A percentile compares a stretch with the other conserved stretches of the same genome.
Conservation (phyloP, 2,888 invertebrate genomes). For the Hydriomena furcata region DNA sequence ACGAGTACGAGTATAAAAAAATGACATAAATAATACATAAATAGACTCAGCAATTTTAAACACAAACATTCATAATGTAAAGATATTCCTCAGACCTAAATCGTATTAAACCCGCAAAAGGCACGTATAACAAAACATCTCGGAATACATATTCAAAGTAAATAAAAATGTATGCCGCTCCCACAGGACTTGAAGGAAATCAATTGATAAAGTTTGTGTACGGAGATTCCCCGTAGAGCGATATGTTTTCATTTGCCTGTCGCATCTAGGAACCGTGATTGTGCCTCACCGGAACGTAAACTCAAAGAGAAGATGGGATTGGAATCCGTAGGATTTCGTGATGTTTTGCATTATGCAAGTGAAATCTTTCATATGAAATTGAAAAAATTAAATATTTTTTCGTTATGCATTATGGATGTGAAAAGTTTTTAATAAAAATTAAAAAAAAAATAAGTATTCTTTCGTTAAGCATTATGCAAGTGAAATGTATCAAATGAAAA, state of each 20-base stretch:
- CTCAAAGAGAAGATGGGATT: conserved; percentile 31
- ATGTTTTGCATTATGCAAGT: conserved; percentile 16
- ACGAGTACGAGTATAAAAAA: too few relatives aligned
- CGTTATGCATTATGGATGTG: too few relatives aligned
- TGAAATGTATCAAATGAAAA: too few relatives aligned
- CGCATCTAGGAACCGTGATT: conserved; percentile 52
- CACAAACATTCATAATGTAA: neutral
- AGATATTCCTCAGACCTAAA: conserved; percentile 3
- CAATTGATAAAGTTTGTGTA: conserved; percentile 66
- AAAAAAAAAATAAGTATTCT: too few relatives aligned
- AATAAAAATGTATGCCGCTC: conserved; percentile 48
- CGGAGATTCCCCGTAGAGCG: conserved; percentile 49
- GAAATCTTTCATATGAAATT: too few relatives aligned
- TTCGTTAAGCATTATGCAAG: too few relatives aligned
- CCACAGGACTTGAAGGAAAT: conserved; percentile 54
- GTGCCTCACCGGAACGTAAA: conserved; percentile 41
- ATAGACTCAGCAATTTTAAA: neutral
- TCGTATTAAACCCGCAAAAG: conserved; percentile 15
- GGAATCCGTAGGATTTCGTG: conserved; percentile 2
- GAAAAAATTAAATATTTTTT: too few relatives aligned
- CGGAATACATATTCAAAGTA: conserved; percentile 42
- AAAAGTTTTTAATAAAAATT: too few relatives aligned
- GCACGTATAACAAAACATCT: conserved; percentile 17
- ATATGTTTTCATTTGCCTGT: conserved; percentile 66
- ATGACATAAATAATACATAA: too few relatives aligned